A percentile compares a stretch with the other conserved stretches of the same genome.
Conservation (phyloP, 37 sponge, comb jelly and placozoan genomes). For the Eunapius fragilis region DNA sequence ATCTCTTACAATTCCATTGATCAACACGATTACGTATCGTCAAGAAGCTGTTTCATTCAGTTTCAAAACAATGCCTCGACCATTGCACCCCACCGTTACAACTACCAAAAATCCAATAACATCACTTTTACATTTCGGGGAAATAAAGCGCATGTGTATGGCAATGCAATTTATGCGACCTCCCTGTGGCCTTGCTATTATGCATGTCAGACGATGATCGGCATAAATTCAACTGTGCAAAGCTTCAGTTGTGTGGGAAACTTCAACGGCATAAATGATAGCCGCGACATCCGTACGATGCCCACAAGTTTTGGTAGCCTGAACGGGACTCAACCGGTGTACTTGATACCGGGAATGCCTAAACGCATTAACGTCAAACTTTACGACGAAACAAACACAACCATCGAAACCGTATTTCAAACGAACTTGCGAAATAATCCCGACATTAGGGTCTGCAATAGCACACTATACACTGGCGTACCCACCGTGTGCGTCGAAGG, state of each 20-base stretch:
- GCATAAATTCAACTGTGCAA: not conserved
- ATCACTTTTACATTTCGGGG: conserved; percentile 4
- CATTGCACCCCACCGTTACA: not conserved
- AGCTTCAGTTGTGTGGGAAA: not conserved
- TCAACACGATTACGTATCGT: conserved; percentile 15
- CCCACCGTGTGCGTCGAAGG: not conserved
- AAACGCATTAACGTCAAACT: not conserved
- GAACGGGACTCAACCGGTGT: not conserved
- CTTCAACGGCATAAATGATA: conserved; percentile 35
- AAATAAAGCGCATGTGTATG: conserved; percentile 27
- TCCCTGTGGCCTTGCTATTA: conserved; percentile 28
- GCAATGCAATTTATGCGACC: conserved; percentile 24
- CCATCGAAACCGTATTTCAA: not conserved
- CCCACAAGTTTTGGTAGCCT: not conserved
- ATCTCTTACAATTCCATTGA: conserved; percentile 16
- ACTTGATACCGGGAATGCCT: conserved; percentile 13
- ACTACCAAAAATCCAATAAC: not conserved
- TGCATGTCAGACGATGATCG: not conserved
- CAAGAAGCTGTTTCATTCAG: conserved; percentile 46
- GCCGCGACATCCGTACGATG: not conserved
- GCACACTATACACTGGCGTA: not conserved
- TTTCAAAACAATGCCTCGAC: not conserved
- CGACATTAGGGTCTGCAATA: not conserved
- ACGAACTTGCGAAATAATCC: not conserved
- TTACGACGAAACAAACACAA: not conserved